Conservation (phyloP, 2,113 vertebrate species). For the Dasypus novemcinctus region DNA sequence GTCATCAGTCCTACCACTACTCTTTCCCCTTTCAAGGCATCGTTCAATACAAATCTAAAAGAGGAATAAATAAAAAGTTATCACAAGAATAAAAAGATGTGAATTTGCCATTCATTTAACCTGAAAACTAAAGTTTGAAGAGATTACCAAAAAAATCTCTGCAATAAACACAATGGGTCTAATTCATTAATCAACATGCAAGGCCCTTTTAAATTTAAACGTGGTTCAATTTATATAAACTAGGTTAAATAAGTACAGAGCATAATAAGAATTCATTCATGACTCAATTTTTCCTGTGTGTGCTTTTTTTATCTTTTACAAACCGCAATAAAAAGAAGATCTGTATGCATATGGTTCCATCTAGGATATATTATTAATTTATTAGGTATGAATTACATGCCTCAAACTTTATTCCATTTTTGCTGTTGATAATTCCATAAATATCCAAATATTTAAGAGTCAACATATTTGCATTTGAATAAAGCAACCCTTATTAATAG, state of each 20-base stretch:
- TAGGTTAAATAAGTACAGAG: constrained; percentile 58
- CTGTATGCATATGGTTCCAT: constrained; percentile 60
- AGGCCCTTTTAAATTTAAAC: constrained; percentile 62
- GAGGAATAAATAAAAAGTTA: constrained; percentile 44
- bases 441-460: constrained; percentile 68
- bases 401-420: constrained; percentile 68
- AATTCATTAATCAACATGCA: constrained; percentile 70
- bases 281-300: constrained; percentile 64
- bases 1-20: constrained; percentile 95
- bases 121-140: constrained; percentile 53
- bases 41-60: constrained; percentile 92
- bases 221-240: constrained; percentile 75
- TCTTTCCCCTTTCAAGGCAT: constrained; percentile 96
- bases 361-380: constrained; percentile 70
- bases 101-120: constrained; percentile 38
- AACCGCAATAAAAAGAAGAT: constrained; percentile 75
- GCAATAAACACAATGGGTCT: constrained; percentile 26
- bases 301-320: constrained; percentile 4
- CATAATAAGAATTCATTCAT: constrained; percentile 67
- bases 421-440: constrained; percentile 70
- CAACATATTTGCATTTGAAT: constrained; percentile 71
- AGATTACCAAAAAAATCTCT: not conserved
- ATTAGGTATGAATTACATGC: constrained; percentile 75
- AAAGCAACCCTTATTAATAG: constrained; percentile 68
- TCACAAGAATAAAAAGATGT: constrained; percentile 18